Percentiles rank a stretch among this genome's conserved stretches.
phyloP scores from a whole-genome alignment of 2,888 invertebrate species.

The Pocota personata region DNA sequence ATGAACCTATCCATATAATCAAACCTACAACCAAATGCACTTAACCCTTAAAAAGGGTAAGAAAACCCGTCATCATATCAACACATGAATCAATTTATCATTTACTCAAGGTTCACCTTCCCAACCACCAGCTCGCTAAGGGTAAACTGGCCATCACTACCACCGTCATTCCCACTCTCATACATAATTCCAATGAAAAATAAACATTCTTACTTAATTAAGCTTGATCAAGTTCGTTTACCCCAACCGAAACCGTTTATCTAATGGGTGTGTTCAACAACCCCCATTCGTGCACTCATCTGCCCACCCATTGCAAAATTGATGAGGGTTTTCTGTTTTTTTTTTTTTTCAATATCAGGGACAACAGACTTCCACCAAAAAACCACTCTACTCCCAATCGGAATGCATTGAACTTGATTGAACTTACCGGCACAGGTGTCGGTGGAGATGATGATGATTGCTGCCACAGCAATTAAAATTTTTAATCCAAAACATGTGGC shows the following conservation, averaged over 20 bases:
- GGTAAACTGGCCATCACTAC: conserved; percentile 25
- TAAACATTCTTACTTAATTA: conserved; percentile 72
- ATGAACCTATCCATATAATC: too few species aligned
- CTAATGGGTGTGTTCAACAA: conserved; percentile 64
- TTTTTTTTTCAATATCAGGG: conserved; percentile 60
- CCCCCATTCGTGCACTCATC: conserved; percentile 26
- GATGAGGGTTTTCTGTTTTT: conserved; percentile 14
- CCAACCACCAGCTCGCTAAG: not conserved
- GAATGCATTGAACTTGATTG: conserved; percentile 57
- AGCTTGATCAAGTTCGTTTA: conserved; percentile 72
- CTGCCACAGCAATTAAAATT: conserved; percentile 74
- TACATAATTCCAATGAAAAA: conserved; percentile 68
- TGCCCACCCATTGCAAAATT: conserved; percentile 36
- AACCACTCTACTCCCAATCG: not conserved
- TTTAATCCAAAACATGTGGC: conserved; percentile 75
- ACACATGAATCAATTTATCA: conserved; percentile 53
- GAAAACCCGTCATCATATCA: conserved; percentile 24
- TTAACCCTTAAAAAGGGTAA: conserved; percentile 6
- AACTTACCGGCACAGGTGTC: conserved; percentile 76
- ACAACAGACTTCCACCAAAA: conserved; percentile 43
- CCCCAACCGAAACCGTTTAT: conserved; percentile 67
- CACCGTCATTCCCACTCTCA: conserved; percentile 24
- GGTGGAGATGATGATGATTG: conserved; percentile 67
- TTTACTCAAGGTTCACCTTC: conserved; percentile 43
- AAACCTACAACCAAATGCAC: not conserved